phyloP scores from a whole-genome alignment of 1,140 invertebrate species.

The Apis cerana region DNA sequence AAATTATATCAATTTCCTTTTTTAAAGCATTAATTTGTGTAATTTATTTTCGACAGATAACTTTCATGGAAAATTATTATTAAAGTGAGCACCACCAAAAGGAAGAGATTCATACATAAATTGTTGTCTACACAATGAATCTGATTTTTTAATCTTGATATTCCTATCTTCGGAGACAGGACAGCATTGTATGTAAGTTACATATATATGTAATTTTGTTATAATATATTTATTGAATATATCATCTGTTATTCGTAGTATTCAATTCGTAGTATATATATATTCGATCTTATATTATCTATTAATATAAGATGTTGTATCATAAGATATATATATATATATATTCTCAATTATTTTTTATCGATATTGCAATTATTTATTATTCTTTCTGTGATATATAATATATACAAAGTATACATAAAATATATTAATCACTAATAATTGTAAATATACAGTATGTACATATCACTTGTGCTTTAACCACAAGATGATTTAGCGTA shows the following conservation, averaged over 20 bases:
- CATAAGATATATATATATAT: constrained; percentile 13
- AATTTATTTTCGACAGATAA: background rate
- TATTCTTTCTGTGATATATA: background rate
- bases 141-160: background rate
- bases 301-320: too few species aligned
- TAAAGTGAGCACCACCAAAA: background rate
- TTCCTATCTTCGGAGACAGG: too few species aligned
- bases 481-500: constrained; percentile 18
- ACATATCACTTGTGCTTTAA: constrained; percentile 14
- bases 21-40: background rate
- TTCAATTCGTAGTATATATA: too few species aligned
- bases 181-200: constrained; percentile 7
- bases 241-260: too few species aligned
- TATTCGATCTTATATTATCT: background rate
- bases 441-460: constrained; percentile 48
- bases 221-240: too few species aligned
- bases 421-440: constrained; percentile 46
- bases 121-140: background rate
- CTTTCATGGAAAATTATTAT: background rate
- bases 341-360: constrained; percentile 10
- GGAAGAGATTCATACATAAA: background rate
- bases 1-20: background rate
- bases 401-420: constrained; percentile 7
- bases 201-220: background rate
- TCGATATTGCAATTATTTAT: constrained; percentile 27